Evolutionary conservation across 2,113 vertebrate genomes (phyloP).

Genomic region (Perca schrenkii): DNA sequence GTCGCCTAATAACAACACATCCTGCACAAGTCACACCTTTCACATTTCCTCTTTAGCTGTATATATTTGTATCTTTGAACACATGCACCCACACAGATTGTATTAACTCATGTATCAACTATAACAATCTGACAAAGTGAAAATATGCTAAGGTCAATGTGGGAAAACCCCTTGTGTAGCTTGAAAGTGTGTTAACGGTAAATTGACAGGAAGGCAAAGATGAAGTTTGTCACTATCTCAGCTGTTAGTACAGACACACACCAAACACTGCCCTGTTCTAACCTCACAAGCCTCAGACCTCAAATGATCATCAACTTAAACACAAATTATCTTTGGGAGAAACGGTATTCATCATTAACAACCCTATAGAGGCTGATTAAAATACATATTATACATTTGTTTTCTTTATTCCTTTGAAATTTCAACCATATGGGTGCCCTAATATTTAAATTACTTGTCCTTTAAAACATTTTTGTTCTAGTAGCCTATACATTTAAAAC

Average conservation of each 20-base stretch:
- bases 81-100: background rate
- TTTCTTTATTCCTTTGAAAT: background rate
- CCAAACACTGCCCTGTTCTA: too few species aligned
- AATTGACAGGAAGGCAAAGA: slow-evolving; percentile 11
- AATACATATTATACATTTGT: background rate
- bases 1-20: background rate
- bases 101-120: background rate
- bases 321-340: background rate
- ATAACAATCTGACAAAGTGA: background rate
- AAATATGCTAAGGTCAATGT: background rate
- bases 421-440: background rate
- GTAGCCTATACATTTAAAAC: background rate
- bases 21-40: background rate
- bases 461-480: background rate
- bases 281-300: background rate
- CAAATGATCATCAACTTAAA: background rate
- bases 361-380: too few species aligned
- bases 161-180: background rate
- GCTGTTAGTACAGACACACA: background rate
- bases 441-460: background rate
- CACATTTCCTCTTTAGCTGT: background rate
- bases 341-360: background rate
- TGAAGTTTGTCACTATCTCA: background rate
- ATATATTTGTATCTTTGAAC: background rate
- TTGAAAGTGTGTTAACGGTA: background rate